These are phyloP conservation scores for Lophius americanus DNA, from an alignment of 2,797 vertebrate genomes.

Conservation along the genomic window DNA sequence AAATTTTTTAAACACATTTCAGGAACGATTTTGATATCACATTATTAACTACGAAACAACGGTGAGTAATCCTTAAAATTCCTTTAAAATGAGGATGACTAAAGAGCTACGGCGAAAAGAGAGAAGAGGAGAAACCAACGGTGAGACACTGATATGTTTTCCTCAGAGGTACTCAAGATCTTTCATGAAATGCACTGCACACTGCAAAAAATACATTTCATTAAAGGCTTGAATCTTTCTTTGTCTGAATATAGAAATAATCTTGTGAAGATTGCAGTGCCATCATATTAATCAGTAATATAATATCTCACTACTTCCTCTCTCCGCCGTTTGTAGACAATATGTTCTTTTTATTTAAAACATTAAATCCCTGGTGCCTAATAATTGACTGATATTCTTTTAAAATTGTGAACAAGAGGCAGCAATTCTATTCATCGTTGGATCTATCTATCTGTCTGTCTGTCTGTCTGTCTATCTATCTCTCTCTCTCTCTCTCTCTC, in stretches of 20 bases:
- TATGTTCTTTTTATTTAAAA: neutral
- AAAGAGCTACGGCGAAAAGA: slow-evolving; percentile 15
- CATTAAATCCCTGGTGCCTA: neutral
- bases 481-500: no score
- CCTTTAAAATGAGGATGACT: slow-evolving; percentile 17
- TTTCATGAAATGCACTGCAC: neutral
- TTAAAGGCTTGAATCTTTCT: no score
- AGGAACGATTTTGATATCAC: slow-evolving; percentile 8
- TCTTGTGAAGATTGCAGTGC: no score
- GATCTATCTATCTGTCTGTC: no score
- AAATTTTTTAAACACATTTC: neutral
- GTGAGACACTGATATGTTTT: slow-evolving; percentile 37
- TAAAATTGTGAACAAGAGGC: neutral
- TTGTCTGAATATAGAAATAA: no score
- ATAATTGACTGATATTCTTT: neutral
- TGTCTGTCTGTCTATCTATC: no score
- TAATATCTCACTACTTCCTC: no score
- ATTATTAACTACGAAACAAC: slow-evolving; percentile 20
- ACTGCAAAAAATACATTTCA: neutral
- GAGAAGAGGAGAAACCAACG: slow-evolving; percentile 29
- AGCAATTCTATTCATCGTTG: no score
- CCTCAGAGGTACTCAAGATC: neutral
- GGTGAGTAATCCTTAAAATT: slow-evolving; percentile 4
- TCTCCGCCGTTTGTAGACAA: neutral
- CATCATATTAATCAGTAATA: no score